phyloP scores from a whole-genome alignment of 2,113 vertebrate genomes.

The Lasiurus borealis region DNA sequence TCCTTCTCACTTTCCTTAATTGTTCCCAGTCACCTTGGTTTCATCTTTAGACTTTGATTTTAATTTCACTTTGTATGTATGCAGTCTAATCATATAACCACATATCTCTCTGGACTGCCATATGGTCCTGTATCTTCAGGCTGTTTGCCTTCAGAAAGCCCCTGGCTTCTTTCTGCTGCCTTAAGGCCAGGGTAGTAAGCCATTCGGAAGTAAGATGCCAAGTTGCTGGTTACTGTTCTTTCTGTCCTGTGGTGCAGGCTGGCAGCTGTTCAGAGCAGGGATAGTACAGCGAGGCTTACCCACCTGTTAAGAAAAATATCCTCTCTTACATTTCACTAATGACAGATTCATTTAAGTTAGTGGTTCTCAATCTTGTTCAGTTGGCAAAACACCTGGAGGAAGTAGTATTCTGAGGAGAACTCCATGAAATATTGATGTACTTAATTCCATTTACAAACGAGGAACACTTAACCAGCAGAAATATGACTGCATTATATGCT shows the following conservation, averaged over 20 bases:
- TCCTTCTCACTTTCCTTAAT: slow-evolving; percentile 28
- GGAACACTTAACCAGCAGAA: slow-evolving; percentile 58
- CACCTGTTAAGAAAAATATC: background rate
- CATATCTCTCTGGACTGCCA: slow-evolving; percentile 36
- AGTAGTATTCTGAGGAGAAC: slow-evolving; percentile 57
- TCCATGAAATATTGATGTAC: slow-evolving; percentile 64
- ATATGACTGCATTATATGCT: background rate
- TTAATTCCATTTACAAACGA: slow-evolving; percentile 71
- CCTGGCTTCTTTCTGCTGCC: slow-evolving; percentile 45
- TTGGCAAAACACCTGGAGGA: slow-evolving; percentile 67
- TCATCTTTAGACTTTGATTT: slow-evolving; percentile 55
- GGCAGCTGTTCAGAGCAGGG: slow-evolving; percentile 39
- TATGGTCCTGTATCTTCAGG: slow-evolving; percentile 41
- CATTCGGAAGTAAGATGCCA: background rate
- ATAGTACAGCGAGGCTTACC: background rate
- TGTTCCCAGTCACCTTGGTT: slow-evolving; percentile 23
- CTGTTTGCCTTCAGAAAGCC: slow-evolving; percentile 66
- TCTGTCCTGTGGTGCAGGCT: background rate
- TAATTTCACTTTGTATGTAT: slow-evolving; percentile 64
- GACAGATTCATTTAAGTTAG: slow-evolving; percentile 64
- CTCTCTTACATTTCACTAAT: slow-evolving; percentile 4
- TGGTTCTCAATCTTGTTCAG: slow-evolving; percentile 59
- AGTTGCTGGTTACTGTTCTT: slow-evolving; percentile 16
- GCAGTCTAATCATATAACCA: slow-evolving; percentile 54
- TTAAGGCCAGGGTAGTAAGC: background rate